These are phyloP conservation scores for Polyergus mexicanus DNA, from an alignment of 1,140 invertebrate genomes.

Conservation along the genomic window DNA sequence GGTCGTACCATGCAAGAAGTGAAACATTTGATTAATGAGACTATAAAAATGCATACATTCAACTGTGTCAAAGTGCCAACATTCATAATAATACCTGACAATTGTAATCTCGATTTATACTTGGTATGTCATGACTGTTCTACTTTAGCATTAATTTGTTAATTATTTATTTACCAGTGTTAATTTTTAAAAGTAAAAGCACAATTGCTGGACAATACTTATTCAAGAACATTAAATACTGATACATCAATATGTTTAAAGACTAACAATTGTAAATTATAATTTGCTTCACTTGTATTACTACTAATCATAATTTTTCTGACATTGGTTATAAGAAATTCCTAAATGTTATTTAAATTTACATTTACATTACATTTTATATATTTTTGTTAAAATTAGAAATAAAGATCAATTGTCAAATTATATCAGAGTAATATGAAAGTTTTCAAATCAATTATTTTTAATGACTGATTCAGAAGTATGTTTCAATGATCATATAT, in stretches of 20 bases:
- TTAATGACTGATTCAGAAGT: background rate
- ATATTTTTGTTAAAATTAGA: too few relatives aligned
- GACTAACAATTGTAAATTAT: conserved; percentile 23
- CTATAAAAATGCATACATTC: conserved; percentile 73
- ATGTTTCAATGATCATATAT: background rate
- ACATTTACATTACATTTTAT: background rate
- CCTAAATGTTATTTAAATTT: conserved; percentile 2
- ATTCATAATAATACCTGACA: conserved; percentile 77
- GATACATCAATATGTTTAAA: conserved; percentile 1
- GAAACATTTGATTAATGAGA: conserved; percentile 69
- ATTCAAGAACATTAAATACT: background rate
- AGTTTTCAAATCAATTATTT: background rate
- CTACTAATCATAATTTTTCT: conserved; percentile 13
- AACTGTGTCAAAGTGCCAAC: conserved; percentile 71
- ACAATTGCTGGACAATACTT: background rate
- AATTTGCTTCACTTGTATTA: conserved; percentile 19
- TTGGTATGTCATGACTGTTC: conserved; percentile 78
- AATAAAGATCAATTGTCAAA: conserved; percentile 6
- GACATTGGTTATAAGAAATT: conserved; percentile 1
- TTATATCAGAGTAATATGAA: conserved; percentile 21
- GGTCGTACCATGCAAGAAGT: conserved; percentile 70
- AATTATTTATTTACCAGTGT: background rate
- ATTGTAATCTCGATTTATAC: conserved; percentile 73
- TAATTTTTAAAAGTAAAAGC: background rate
- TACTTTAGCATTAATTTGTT: conserved; percentile 52